These are phyloP conservation scores for Phortica variegata DNA, from an alignment of 1,140 invertebrate genomes.

Conservation along the genomic window DNA sequence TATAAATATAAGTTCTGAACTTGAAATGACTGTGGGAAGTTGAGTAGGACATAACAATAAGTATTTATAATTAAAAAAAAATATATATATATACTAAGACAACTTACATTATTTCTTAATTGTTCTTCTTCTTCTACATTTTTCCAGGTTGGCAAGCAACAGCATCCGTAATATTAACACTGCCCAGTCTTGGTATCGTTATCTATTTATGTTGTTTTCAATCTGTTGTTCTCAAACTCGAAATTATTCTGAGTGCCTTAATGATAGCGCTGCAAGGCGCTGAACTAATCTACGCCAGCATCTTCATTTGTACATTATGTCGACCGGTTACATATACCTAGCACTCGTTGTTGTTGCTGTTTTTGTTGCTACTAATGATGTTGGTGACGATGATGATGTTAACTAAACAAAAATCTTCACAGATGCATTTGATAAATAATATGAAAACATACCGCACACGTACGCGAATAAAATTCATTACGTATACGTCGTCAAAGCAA, in stretches of 20 bases:
- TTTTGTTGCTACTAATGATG: too few species aligned
- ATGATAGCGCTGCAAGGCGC: conserved; percentile 77
- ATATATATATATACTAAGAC: too few species aligned
- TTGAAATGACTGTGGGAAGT: too few species aligned
- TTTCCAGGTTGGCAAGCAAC: conserved; percentile 72
- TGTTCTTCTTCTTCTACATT: conserved; percentile 21
- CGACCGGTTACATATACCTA: conserved; percentile 63
- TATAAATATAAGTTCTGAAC: too few species aligned
- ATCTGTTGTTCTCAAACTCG: conserved; percentile 75
- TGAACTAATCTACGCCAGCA: conserved; percentile 74
- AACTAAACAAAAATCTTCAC: too few species aligned
- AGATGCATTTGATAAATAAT: too few species aligned
- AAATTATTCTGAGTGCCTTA: conserved; percentile 83
- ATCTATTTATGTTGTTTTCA: conserved; percentile 86
- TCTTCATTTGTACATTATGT: conserved; percentile 75
- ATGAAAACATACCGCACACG: too few species aligned
- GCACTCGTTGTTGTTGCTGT: conserved; percentile 40
- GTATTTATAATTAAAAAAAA: too few species aligned
- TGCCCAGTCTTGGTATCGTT: conserved; percentile 78
- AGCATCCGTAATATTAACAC: conserved; percentile 76
- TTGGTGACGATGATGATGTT: too few species aligned
- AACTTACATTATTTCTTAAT: background rate
- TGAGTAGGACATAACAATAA: too few species aligned
- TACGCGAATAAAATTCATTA: too few species aligned
- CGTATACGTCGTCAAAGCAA: too few species aligned